These are phyloP conservation scores for Siniperca obscura DNA, from an alignment of 2,797 vertebrate genomes.

Conservation along the genomic window DNA sequence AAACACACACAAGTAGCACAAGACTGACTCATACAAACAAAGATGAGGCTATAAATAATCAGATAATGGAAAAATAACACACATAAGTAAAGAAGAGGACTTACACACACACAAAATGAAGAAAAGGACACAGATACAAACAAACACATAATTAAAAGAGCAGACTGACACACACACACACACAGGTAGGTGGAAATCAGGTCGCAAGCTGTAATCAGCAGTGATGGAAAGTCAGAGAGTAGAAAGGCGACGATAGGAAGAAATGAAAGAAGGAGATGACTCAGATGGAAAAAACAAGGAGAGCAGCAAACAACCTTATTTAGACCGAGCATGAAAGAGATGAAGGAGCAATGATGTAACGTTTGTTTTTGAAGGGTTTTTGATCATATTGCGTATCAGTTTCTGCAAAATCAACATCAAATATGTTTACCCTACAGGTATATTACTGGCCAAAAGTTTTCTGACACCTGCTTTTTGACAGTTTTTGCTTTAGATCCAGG, in stretches of 20 bases:
- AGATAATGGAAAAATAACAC: background rate
- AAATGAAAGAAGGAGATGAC: conserved; percentile 35
- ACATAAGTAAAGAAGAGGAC: background rate
- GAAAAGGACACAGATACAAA: conserved; percentile 7
- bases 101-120: background rate
- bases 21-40: background rate
- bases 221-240: conserved; percentile 41
- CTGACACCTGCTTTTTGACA: background rate
- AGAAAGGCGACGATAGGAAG: conserved; percentile 19
- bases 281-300: conserved; percentile 13
- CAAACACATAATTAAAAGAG: conserved; percentile 30
- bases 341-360: background rate
- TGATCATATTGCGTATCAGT: background rate
- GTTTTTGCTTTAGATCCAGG: background rate
- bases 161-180: conserved; percentile 13
- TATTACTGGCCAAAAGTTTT: background rate
- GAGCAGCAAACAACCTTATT: conserved; percentile 10
- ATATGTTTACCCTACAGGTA: background rate
- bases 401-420: background rate
- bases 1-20: background rate
- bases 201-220: conserved; percentile 39
- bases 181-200: conserved; percentile 40
- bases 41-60: background rate
- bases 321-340: background rate
- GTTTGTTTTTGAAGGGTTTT: conserved; percentile 15